Base-by-base conservation (phyloP, 1,140 invertebrate species). In the Rhopalosiphum padi region DNA sequence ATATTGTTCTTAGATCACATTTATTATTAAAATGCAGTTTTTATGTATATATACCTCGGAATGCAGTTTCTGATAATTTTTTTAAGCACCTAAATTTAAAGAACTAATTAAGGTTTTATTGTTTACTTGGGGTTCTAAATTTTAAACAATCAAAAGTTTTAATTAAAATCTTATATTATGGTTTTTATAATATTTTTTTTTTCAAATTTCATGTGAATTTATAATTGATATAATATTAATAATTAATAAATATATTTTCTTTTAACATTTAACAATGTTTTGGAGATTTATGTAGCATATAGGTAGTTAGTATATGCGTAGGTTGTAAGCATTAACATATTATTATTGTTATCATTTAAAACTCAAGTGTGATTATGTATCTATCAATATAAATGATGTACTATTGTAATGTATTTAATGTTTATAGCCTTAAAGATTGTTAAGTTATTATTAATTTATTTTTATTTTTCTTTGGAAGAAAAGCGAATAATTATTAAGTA, bases 41-140 rank as follows among this genome's bases (percentile, higher is more conserved):
- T 87, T 48, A 6, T 51, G 35, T 88, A 30, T 21, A 21, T 46
- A 48, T 22, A 25, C 60, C 18, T 43, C 0, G 0, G 53, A 41
- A 60, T 25, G 7, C 23, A 90, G 55, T 43, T 43, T 90, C 60
- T 60, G 37, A 90, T 46, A 41, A 55, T 2, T 23, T 55, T 89
- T 6, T 55, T 89, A 89, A 89, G 25, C 51, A 89, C 35, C 18
- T 25, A 55, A 55, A 89, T 89, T 23, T 55, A 89, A 89, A 53
- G n/a, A n/a, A 53, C n/a, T 53, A 68, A 68, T n/a, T 53, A 53
- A 51, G 4, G n/a, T 53, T 53, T 37, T 53, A 89, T 41, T 89
- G 37, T 88, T 48, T 51, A 51, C 21, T 22, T 0, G 18, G 4
- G 86, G 46, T 86, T 25, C n/a, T 30, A 5, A 8, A 51, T 35